Conservation (phyloP, 2,113 vertebrate species). For the Myotis brandtii region DNA sequence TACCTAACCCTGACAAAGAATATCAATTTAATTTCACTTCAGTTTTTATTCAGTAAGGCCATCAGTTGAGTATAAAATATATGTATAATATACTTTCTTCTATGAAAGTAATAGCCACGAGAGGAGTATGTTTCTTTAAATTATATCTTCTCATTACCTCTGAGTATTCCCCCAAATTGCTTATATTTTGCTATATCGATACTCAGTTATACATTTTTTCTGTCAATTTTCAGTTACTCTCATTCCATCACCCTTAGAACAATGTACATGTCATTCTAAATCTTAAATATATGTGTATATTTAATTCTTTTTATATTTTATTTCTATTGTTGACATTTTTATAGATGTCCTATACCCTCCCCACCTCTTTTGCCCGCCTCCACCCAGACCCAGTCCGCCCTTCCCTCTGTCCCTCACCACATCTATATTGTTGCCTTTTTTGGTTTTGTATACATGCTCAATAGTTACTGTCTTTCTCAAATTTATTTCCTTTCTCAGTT, state of each 20-base stretch:
- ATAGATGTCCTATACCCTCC: not conserved
- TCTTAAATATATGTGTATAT: not conserved
- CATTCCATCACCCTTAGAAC: not conserved
- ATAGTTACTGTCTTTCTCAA: not conserved
- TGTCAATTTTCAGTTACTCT: conserved; percentile 31
- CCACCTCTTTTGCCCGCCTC: not conserved
- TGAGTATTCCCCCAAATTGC: not conserved
- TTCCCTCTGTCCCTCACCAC: not conserved
- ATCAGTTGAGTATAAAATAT: not conserved
- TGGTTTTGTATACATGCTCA: not conserved
- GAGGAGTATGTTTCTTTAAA: not conserved
- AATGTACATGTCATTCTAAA: not conserved
- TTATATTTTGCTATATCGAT: not conserved
- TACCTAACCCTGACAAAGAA: not conserved
- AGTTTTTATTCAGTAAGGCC: not conserved
- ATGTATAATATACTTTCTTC: not conserved
- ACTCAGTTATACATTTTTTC: not conserved
- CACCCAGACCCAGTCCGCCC: not conserved
- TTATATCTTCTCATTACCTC: not conserved
- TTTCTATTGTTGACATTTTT: not conserved
- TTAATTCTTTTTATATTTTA: not conserved
- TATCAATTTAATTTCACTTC: not conserved
- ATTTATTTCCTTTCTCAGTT: not conserved
- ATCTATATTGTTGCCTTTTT: not conserved
- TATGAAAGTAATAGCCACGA: not conserved